Evolutionary conservation across 2,888 invertebrate genomes (phyloP).

Genomic region (Zygothrica quintamaculata): DNA sequence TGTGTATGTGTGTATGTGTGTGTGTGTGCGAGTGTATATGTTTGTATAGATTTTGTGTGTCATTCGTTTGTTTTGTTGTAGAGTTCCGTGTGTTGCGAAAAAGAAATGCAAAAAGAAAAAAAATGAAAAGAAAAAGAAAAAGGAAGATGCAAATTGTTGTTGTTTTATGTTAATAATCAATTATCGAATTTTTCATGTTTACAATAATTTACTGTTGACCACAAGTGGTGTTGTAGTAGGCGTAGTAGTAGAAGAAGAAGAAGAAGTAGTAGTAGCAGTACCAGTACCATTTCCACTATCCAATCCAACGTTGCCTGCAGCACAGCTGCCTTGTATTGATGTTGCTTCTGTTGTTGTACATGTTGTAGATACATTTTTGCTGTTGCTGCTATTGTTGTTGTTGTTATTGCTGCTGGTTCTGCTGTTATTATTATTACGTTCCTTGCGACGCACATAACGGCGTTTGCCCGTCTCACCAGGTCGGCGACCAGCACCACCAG

Average conservation of each 20-base stretch:
- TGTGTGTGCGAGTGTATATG: constrained; percentile 16
- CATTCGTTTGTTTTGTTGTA: not conserved
- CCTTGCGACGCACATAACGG: constrained; percentile 82
- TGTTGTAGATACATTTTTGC: constrained; percentile 35
- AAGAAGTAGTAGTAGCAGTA: constrained; percentile 80
- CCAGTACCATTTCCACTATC: constrained; percentile 83
- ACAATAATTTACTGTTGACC: constrained; percentile 85
- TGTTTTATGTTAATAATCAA: constrained; percentile 85
- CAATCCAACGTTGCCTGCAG: constrained; percentile 54
- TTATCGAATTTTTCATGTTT: constrained; percentile 84
- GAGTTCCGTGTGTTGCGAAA: constrained; percentile 34
- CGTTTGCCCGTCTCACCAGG: constrained; percentile 69
- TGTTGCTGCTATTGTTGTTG: constrained; percentile 40
- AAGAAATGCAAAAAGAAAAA: constrained; percentile 44
- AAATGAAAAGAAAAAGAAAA: constrained; percentile 61
- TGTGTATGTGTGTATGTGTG: constrained; percentile 10
- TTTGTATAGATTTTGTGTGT: constrained; percentile 21
- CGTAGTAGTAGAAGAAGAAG: constrained; percentile 80
- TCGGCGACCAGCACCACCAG: constrained; percentile 53
- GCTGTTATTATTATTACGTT: constrained; percentile 65
- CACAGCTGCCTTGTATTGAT: constrained; percentile 43
- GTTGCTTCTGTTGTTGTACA: constrained; percentile 20
- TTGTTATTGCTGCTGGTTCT: constrained; percentile 38
- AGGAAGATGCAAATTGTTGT: constrained; percentile 85
- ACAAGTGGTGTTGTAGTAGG: constrained; percentile 85